These are phyloP conservation scores for Sthenelais limicola DNA, from an alignment of 2,888 invertebrate species.

Conservation along the genomic window DNA sequence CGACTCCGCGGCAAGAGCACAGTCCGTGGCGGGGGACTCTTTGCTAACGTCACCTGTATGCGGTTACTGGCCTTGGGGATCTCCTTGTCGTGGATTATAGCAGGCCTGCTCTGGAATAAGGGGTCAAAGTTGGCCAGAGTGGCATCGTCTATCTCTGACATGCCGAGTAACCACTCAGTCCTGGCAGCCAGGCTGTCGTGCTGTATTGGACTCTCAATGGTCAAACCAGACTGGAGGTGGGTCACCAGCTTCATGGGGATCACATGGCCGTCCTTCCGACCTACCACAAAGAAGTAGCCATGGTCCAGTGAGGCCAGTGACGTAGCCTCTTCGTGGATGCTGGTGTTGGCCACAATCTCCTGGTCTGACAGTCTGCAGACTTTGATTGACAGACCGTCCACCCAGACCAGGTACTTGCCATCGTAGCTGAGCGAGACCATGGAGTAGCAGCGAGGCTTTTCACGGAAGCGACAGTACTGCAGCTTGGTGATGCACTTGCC, in stretches of 20 bases:
- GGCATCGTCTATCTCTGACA: constrained; percentile 27
- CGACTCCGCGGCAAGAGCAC: constrained; percentile 38
- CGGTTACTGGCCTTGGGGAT: constrained; percentile 45
- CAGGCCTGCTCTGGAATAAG: constrained; percentile 34
- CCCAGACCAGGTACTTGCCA: constrained; percentile 51
- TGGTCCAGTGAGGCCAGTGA: constrained; percentile 46
- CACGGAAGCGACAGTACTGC: background rate
- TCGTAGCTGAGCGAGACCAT: constrained; percentile 50
- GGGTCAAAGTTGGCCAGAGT: constrained; percentile 43
- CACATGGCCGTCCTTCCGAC: constrained; percentile 54
- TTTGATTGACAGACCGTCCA: constrained; percentile 46
- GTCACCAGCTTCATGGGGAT: constrained; percentile 50
- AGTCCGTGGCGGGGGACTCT: constrained; percentile 47
- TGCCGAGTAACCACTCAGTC: constrained; percentile 45
- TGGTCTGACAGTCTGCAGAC: constrained; percentile 45
- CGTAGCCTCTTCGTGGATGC: constrained; percentile 51
- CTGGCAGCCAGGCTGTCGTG: constrained; percentile 28
- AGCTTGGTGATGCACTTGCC: background rate
- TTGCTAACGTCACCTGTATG: constrained; percentile 43
- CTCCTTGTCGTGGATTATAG: constrained; percentile 41
- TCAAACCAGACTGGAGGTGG: background rate
- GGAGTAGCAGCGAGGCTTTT: too few species aligned
- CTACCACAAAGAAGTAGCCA: constrained; percentile 51
- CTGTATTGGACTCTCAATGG: constrained; percentile 14
- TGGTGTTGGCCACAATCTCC: constrained; percentile 44